Evolutionary conservation across 1,140 invertebrate species (phyloP).

Genomic region (Ruditapes philippinarum): DNA sequence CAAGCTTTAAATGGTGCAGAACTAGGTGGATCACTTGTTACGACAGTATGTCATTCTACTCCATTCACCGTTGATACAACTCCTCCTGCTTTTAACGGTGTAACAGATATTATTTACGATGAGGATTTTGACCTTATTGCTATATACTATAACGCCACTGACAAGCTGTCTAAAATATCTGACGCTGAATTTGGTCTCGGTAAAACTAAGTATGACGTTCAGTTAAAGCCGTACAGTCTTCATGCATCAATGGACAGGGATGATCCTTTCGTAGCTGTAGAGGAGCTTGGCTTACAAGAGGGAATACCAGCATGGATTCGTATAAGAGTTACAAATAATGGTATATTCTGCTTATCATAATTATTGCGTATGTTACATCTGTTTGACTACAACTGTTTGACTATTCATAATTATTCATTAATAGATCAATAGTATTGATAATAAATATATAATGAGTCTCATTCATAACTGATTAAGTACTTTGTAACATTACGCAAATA

Average conservation of each 20-base stretch:
- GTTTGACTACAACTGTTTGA: no score
- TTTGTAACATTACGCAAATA: no score
- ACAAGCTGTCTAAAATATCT: slow-evolving; percentile 72
- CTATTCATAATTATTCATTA: no score
- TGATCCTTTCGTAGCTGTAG: slow-evolving; percentile 71
- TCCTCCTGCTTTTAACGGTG: slow-evolving; percentile 71
- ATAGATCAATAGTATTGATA: no score
- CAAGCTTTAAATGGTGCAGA: slow-evolving; percentile 77
- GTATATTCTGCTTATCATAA: no score
- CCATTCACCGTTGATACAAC: slow-evolving; percentile 78
- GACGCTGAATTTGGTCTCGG: slow-evolving; percentile 78
- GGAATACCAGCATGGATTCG: slow-evolving; percentile 76
- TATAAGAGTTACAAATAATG: slow-evolving; percentile 74
- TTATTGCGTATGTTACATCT: no score
- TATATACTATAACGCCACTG: slow-evolving; percentile 75
- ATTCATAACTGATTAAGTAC: no score
- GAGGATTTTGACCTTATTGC: slow-evolving; percentile 78
- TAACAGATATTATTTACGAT: slow-evolving; percentile 77
- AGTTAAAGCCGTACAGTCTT: slow-evolving; percentile 70
- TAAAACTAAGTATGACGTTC: slow-evolving; percentile 77
- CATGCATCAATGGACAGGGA: slow-evolving; percentile 66
- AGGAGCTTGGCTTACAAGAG: slow-evolving; percentile 70
- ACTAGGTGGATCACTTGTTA: slow-evolving; percentile 78
- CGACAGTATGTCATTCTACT: slow-evolving; percentile 79
- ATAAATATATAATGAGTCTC: no score